phyloP scores from a whole-genome alignment of 2,113 vertebrate species.

The Emydura subglobosa region DNA sequence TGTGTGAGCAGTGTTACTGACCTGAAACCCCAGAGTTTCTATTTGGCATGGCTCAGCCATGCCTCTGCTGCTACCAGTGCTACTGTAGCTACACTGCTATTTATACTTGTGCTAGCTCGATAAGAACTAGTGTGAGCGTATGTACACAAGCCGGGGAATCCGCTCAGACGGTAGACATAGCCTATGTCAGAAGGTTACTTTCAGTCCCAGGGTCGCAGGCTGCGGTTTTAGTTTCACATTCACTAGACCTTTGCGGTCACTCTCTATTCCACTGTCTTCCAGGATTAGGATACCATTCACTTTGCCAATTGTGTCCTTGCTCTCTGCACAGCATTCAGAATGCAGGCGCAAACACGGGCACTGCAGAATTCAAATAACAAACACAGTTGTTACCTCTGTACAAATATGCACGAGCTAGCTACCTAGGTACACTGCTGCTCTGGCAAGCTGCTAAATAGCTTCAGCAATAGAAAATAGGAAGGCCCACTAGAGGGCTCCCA shows the following conservation, averaged over 20 bases:
- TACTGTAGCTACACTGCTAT: too few species aligned
- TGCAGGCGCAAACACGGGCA: neutral
- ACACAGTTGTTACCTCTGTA: neutral
- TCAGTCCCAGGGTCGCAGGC: neutral
- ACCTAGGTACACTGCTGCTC: neutral
- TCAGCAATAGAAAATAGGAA: neutral
- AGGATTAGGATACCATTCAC: neutral
- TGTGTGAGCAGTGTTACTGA: neutral
- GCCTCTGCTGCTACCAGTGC: too few species aligned
- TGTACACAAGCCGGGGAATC: too few species aligned
- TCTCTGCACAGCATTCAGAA: too few species aligned
- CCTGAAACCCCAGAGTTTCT: neutral
- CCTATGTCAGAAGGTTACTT: neutral
- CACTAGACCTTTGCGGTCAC: neutral
- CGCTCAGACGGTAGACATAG: too few species aligned
- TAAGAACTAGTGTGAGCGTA: too few species aligned
- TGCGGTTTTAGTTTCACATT: neutral
- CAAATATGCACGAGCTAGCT: too few species aligned
- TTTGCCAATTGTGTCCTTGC: neutral
- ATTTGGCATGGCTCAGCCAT: neutral
- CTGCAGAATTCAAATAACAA: neutral
- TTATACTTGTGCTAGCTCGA: too few species aligned
- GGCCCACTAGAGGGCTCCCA: neutral
- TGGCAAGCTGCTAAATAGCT: neutral
- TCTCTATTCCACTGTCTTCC: neutral